Evolutionary conservation across 2,113 vertebrate species (phyloP), one percentile per base, ranked within the genome.

Genomic region (Callocephalon fimbriatum): DNA sequence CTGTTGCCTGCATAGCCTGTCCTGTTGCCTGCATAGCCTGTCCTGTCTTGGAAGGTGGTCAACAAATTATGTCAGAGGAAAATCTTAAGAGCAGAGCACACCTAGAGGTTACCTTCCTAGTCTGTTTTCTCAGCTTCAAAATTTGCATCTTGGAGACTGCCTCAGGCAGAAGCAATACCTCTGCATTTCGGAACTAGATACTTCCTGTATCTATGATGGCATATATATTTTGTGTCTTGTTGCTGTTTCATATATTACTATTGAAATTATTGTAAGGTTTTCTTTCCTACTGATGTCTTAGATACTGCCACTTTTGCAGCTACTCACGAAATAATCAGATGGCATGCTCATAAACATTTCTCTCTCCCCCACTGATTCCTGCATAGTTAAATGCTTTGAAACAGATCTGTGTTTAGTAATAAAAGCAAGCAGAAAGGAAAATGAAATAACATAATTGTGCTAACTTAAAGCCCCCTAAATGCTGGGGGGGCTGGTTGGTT

Each of bases 341-440:
- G 20, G 47, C 12, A 27, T 61, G 42, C 80, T 9, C 56, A 47
- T 51, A 90, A 97, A 90, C 22, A 71, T 74, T 50, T 76, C 61
- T 48, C 16, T 88, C 66, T 86, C 21, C 61, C 37, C 56, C 40
- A 78, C 27, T 4, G 10, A 65, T 83, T 86, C 32, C 51, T 45
- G 25, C 29, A 22, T 84, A 96, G 87, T 86, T 78, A 76, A 95
- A 94, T 45, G 44, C 82, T 66, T 86, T 92, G 66, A 92, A 78
- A 77, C 16, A 92, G 92, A 72, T 73, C 48, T 77, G 29, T 88
- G 44, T 44, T 90, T 78, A 92, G 29, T 80, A 95, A 90, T 61
- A 73, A 72, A 93, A 90, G 63, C 35, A 59, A 81, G 50, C 35
- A 61, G 31, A 58, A 92, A 96, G 63, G 37, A 86, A 96, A 95